Evolutionary conservation across 2,888 invertebrate species (phyloP).

Genomic region (Bibio marci): DNA sequence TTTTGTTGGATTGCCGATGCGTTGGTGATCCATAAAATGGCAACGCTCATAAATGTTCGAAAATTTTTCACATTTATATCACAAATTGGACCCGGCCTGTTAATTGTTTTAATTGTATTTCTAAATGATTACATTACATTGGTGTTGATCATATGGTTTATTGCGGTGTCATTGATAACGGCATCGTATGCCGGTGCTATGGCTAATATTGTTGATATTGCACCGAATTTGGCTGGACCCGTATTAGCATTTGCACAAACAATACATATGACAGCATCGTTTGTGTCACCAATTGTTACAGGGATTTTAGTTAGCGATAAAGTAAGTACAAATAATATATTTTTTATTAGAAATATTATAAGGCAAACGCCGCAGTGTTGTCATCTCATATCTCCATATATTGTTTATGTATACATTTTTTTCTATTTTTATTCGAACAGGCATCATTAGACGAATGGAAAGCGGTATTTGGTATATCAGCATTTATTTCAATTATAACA

Average conservation of each 20-base stretch:
- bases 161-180: constrained; percentile 50
- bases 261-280: constrained; percentile 60
- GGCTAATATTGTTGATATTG: constrained; percentile 60
- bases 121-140: constrained; percentile 39
- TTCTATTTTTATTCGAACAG: constrained; percentile 9
- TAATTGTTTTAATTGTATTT: constrained; percentile 44
- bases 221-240: constrained; percentile 60
- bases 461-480: constrained; percentile 43
- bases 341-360: neutral
- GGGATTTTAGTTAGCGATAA: constrained; percentile 40
- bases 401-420: neutral
- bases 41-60: constrained; percentile 44
- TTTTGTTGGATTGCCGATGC: constrained; percentile 53
- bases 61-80: constrained; percentile 50
- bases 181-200: constrained; percentile 58
- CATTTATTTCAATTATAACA: constrained; percentile 39
- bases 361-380: neutral
- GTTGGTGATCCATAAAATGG: constrained; percentile 36
- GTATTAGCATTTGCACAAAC: constrained; percentile 57
- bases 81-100: constrained; percentile 49
- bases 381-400: neutral
- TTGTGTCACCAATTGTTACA: constrained; percentile 45
- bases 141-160: constrained; percentile 46
- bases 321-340: constrained; percentile 29
- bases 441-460: constrained; percentile 39